Conservation (phyloP, 2,888 invertebrate genomes). For the Chrysomela aeneicollis region DNA sequence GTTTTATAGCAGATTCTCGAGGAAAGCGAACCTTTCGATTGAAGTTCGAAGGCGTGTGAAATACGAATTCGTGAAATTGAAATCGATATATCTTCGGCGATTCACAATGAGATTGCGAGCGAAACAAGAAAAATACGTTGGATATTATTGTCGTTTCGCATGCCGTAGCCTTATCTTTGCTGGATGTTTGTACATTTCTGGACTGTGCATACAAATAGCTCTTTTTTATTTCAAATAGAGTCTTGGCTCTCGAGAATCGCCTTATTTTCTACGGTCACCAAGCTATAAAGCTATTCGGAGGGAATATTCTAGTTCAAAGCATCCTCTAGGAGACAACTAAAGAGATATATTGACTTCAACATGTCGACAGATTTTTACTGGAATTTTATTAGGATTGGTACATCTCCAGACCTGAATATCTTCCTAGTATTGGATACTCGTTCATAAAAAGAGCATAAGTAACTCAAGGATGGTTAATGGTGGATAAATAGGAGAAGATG, state of each 20-base stretch:
- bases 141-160: neutral
- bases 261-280: neutral
- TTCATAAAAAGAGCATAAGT: too few relatives aligned
- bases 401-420: too few relatives aligned
- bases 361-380: too few relatives aligned
- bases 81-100: conserved; percentile 2
- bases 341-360: too few relatives aligned
- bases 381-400: too few relatives aligned
- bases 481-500: too few relatives aligned
- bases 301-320: neutral
- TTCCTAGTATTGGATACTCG: too few relatives aligned
- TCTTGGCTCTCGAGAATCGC: neutral
- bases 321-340: too few relatives aligned
- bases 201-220: conserved; percentile 20
- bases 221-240: neutral
- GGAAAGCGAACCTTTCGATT: neutral
- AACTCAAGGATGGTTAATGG: too few relatives aligned
- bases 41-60: neutral
- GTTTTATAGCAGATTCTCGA: neutral
- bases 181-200: conserved; percentile 11
- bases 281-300: neutral
- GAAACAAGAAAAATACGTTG: neutral
- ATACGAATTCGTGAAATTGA: neutral
- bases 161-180: conserved; percentile 5
- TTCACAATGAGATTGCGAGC: neutral